Base-by-base conservation (phyloP, 2,113 vertebrate species). In the Rostratula benghalensis region DNA sequence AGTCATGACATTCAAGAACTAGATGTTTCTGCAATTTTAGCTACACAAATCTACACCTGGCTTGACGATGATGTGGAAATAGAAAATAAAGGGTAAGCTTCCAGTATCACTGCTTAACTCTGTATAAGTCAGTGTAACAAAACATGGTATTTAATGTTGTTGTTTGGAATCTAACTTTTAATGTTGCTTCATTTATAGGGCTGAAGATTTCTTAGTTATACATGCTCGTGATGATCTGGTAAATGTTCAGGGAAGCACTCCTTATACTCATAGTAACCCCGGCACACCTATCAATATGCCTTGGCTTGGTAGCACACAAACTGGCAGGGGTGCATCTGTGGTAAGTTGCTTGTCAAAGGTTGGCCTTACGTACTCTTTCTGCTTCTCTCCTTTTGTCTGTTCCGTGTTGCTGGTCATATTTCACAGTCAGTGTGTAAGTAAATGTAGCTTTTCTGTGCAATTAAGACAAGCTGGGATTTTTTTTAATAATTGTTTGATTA, bases 251-350 rank as follows among this genome's bases (percentile, higher is more conserved):
- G 99, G 99, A 89, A 98, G 98, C 75, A 99, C 99, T 13, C 99
- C 99, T 6, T 99, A 99, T 89, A 99, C 99, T 46, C 99, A 98
- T 50, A 99, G 99, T 80, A 99, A 98, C 95, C 99, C 98, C 2
- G 99, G 99, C 30, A 99, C 99, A 17, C 99, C 99, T 81, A 99
- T 99, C 95, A 99, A 99, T 93, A 99, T 99, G 99, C 99, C 99
- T 12, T 99, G 99, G 99, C 98, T 99, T 59, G 99, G 99, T 64
- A 98, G 99, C 73, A 85, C 98, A 31, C 99, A 99, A 97, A 99
- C 99, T 21, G 99, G 99, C 87, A 98, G 99, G 96, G 99, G 99
- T 67, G 99, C 99, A 31, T 97, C 99, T 74, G 98, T 99, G 99
- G 99, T 99, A 97, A 98, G 99, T 96, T 7, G 0, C 50, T 90